phyloP scores from a whole-genome alignment of 2,888 invertebrate species.

The Phengaris arion region DNA sequence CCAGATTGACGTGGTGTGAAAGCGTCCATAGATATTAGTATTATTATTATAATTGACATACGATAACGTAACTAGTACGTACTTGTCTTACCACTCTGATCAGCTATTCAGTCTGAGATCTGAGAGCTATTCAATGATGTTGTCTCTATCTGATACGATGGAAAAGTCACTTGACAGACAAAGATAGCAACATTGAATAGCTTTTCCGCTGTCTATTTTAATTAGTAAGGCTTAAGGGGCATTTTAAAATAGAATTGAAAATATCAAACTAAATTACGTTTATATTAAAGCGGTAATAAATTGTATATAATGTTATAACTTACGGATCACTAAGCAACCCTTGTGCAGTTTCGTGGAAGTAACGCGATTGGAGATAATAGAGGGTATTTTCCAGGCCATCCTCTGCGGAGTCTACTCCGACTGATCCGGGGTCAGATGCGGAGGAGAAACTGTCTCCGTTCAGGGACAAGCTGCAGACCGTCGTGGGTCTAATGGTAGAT shows the following conservation, averaged over 20 bases:
- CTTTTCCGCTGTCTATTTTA: too few species aligned
- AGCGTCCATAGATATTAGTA: too few species aligned
- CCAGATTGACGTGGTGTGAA: too few species aligned
- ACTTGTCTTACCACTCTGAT: too few species aligned
- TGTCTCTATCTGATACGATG: too few species aligned
- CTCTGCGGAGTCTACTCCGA: constrained; percentile 72
- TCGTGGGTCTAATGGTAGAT: constrained; percentile 80
- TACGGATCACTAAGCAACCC: constrained; percentile 23
- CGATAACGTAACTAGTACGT: too few species aligned
- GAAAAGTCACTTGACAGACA: too few species aligned
- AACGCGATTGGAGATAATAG: constrained; percentile 21
- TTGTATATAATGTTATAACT: constrained; percentile 22
- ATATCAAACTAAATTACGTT: constrained; percentile 11
- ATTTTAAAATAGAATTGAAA: background rate
- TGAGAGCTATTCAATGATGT: too few species aligned
- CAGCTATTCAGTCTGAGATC: too few species aligned
- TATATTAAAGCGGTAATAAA: constrained; percentile 23
- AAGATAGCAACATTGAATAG: too few species aligned
- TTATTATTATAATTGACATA: too few species aligned
- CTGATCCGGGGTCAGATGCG: constrained; percentile 77
- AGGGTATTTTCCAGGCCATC: constrained; percentile 48
- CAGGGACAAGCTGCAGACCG: constrained; percentile 79
- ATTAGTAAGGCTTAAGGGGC: too few species aligned
- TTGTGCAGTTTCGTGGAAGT: constrained; percentile 20
- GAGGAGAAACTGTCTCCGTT: constrained; percentile 82